These are phyloP conservation scores for Yoshiicerus persimilis DNA, from an alignment of 1,140 invertebrate species.

Conservation along the genomic window DNA sequence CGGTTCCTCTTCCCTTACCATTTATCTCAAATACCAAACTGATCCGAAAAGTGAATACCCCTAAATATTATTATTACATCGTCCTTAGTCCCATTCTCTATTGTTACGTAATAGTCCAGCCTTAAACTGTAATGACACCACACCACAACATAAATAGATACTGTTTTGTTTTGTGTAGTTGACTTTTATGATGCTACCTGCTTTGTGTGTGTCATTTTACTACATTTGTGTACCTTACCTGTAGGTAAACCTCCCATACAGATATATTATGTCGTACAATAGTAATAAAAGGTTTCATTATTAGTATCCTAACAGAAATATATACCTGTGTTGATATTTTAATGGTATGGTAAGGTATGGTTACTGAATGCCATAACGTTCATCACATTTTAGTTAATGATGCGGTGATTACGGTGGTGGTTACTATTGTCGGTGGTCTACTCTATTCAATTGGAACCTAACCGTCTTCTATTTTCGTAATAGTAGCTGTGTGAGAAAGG, in stretches of 20 bases:
- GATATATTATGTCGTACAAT: too few relatives aligned
- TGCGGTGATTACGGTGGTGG: slow-evolving; percentile 40
- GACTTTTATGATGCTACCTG: not conserved
- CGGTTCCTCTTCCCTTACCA: not conserved
- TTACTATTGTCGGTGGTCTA: slow-evolving; percentile 12
- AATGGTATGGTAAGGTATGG: too few relatives aligned
- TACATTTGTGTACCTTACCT: not conserved
- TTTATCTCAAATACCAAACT: too few relatives aligned
- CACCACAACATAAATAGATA: not conserved
- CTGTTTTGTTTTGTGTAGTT: not conserved
- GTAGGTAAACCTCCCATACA: not conserved
- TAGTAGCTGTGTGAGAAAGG: slow-evolving; percentile 2
- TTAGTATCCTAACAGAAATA: too few relatives aligned
- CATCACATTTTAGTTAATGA: slow-evolving; percentile 44
- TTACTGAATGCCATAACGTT: slow-evolving; percentile 2
- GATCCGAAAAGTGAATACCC: not conserved
- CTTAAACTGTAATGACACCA: not conserved
- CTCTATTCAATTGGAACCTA: not conserved
- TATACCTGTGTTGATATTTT: too few relatives aligned
- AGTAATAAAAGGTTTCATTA: not conserved
- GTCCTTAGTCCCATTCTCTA: not conserved
- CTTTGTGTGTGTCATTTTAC: not conserved
- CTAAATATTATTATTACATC: not conserved
- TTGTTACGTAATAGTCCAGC: not conserved
- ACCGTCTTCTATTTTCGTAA: not conserved